Conservation (phyloP, 2,888 invertebrate genomes). For the Nomada ferruginata region DNA sequence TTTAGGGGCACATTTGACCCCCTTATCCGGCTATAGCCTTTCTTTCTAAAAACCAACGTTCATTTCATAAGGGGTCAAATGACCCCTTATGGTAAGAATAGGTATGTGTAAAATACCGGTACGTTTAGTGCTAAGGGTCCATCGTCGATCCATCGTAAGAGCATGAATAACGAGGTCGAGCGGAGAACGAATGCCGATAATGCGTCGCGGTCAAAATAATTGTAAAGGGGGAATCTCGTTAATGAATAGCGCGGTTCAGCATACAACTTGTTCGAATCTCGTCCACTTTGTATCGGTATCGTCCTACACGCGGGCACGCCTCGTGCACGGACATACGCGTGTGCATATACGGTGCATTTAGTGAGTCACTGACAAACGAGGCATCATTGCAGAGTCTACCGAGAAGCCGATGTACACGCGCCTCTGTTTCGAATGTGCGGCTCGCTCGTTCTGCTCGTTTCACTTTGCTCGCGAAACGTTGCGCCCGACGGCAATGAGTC, state of each 20-base stretch:
- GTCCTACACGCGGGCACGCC: conserved; percentile 27
- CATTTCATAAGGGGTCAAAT: too few relatives aligned
- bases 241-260: conserved; percentile 47
- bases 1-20: too few relatives aligned
- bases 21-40: too few relatives aligned
- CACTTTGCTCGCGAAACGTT: conserved; percentile 25
- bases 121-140: not conserved
- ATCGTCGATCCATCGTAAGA: not conserved
- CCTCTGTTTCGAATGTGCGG: conserved; percentile 46
- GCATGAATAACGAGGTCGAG: not conserved
- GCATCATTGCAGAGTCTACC: conserved; percentile 58
- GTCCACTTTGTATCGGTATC: conserved; percentile 43
- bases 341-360: conserved; percentile 49
- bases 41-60: too few relatives aligned
- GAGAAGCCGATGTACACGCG: conserved; percentile 55
- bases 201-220: conserved; percentile 12
- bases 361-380: conserved; percentile 68
- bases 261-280: conserved; percentile 46
- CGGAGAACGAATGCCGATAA: conserved; percentile 8
- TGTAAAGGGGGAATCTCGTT: conserved; percentile 10
- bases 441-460: conserved; percentile 35
- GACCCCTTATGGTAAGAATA: too few relatives aligned
- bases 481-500: conserved; percentile 52
- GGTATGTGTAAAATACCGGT: too few relatives aligned
- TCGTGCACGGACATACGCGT: conserved; percentile 2